Evolutionary conservation across 2,113 vertebrate genomes (phyloP), one percentile per base, ranked within the genome.

Genomic region (Sigmodon hispidus): DNA sequence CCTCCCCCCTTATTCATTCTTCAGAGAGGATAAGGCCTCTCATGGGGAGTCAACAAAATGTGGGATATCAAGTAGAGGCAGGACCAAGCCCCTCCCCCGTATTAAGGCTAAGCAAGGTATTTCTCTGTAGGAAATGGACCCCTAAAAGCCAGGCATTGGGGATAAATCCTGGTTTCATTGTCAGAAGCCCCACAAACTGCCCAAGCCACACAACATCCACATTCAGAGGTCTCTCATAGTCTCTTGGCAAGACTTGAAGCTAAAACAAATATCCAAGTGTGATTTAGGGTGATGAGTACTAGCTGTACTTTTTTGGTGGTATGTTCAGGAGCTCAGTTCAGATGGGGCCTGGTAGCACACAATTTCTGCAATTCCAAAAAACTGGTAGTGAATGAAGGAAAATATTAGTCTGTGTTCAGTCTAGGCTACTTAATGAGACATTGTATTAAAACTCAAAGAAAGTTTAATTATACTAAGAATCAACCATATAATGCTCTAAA

Each of bases 251-350:
- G 85, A 7, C 40, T n/a, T 89, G 73, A 93, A 89, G 76, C n/a
- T 91, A 72, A 96, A 94, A 90, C 12, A 92, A 89, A 91, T 29
- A 95, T 40, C 73, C 45, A 77, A 29, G 24, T 94, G 13, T 52
- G 67, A 96, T 65, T 92, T 67, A 11, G 13, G 6, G 77, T 90
- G 22, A 86, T 88, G 45, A 40, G 67, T 75, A 87, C 73, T 96
- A 90, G 43, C 77, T 59, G 87, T 86, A 69, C 10, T 17, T 76
- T 89, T n/a, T 84, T 93, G 90, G n/a, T 19, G 10, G 85, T 86
- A 89, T 55, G 36, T 69, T 63, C 92, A 79, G 24, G 67, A 79
- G 22, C 52, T 79, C 79, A 48, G 2, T 85, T 79, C 16, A 88
- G 69, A 40, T 29, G 5, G 36, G 17, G 55, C 11, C 3, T 75